Base-by-base conservation (phyloP, 1,140 invertebrate genomes). In the Drosophila quadrilineata region DNA sequence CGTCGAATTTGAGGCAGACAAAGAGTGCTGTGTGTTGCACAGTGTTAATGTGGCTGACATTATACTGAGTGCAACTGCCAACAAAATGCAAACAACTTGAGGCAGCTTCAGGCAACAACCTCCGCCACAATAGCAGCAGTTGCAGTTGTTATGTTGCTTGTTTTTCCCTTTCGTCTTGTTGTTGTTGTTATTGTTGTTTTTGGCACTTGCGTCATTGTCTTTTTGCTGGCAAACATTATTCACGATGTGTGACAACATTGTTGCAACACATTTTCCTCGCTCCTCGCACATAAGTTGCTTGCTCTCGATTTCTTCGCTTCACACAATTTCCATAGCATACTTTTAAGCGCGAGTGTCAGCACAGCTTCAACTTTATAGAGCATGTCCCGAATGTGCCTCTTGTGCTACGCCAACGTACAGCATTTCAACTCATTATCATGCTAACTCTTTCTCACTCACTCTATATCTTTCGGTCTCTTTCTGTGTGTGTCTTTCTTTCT, bases 51-150 rank as follows among this genome's bases (percentile, higher is more conserved):
- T 24, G 46, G 8, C 36, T 52, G 46, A 60, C 56, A 52, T 50
- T 49, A 52, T 24, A 40, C 50, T 41, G 57, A 48, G 48, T 56
- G 46, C 62, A 53, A 45, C 43, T 71, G 64, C 12, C 45, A 54
- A 41, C 58, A 48, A 59, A 75, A 66, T 69, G 68, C 72, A 58
- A 84, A 84, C 72, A 82, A 75, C 75, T 75, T 60, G 59, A 65
- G 59, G 76, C 71, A 71, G 66, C 52, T 71, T 49, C 67, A 46
- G 66, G 52, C 63, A 52, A 65, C 57, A 41, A 33, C 35, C 33
- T 43, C 21, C 3, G 0, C 21, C 3, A 10, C 16, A 16, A 2
- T 22, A 38, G 9, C 45, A 43, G 6, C 54, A 19, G 40, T 28
- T 28, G 9, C 48, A 14, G n/a, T 16, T 21, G 50, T 9, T 21